Conservation (phyloP, 2,797 vertebrate species). For the Gallinago stenura region DNA sequence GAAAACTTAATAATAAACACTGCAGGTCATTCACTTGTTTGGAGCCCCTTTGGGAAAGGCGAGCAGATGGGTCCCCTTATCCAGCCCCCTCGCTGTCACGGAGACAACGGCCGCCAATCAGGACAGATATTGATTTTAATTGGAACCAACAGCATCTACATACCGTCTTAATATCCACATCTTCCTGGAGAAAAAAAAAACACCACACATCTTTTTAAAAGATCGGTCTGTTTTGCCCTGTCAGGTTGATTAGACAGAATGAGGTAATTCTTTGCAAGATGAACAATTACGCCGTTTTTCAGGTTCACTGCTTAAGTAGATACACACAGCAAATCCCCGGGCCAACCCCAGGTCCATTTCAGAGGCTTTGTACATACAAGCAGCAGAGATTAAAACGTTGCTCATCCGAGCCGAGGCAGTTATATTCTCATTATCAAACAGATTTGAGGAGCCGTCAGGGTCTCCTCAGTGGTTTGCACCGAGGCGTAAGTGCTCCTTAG, state of each 20-base stretch:
- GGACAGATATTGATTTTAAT: constrained; percentile 85
- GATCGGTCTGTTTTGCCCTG: constrained; percentile 53
- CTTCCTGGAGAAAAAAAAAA: constrained; percentile 66
- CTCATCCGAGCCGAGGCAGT: constrained; percentile 21
- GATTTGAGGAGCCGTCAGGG: neutral
- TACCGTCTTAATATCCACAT: constrained; percentile 80
- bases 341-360: constrained; percentile 42
- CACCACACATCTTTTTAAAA: constrained; percentile 50
- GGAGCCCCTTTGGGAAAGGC: constrained; percentile 79
- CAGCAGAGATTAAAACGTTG: constrained; percentile 43
- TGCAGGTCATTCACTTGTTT: constrained; percentile 85
- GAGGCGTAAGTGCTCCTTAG: neutral
- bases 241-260: constrained; percentile 72
- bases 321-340: constrained; percentile 45
- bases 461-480: constrained; percentile 41
- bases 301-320: constrained; percentile 67
- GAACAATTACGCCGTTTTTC: constrained; percentile 63
- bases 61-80: constrained; percentile 82
- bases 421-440: constrained; percentile 51
- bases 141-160: constrained; percentile 83
- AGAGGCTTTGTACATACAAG: constrained; percentile 23
- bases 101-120: constrained; percentile 81
- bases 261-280: constrained; percentile 63
- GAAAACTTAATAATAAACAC: constrained; percentile 87
- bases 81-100: constrained; percentile 77